Evolutionary conservation across 2,113 vertebrate species (phyloP), one percentile per base, ranked within the genome.

Genomic region (Trinectes maculatus): DNA sequence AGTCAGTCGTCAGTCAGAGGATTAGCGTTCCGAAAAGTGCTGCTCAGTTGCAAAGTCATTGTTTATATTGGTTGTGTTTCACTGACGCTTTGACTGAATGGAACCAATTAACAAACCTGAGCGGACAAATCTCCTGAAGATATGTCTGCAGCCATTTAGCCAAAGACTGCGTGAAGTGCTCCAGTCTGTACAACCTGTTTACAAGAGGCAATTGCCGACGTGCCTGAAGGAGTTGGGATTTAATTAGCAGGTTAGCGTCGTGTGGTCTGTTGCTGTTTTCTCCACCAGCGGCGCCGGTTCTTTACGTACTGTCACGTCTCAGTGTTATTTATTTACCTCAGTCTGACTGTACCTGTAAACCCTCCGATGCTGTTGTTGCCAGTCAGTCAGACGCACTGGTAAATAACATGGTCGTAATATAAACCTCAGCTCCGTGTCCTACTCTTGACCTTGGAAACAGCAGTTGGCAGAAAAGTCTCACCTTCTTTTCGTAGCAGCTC

Each of bases 171-270:
- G 64, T 73, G 22, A 67, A 76, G 56, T 31, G 13, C 54, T 58
- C 55, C 31, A 47, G 33, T 40, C 37, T 12, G 42, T 69, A 49
- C 76, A 72, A 39, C 53, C 26, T 70, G 47, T 75, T 82, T 85
- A 81, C 72, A 71, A 29, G 31, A 67, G 34, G 24, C 12, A 74
- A 55, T 77, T 78, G 67, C 65, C 58, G 56, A 57, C 58, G 42
- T 15, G 80, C 82, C 84, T 59, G 15, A 33, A 86, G 80, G 75
- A 69, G 74, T 64, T 52, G 49, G 44, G 62, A 10, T 71, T 72
- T 85, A 79, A 87, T 87, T 85, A 77, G 29, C 55, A 56, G 55
- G 61, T 65, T 73, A n/a, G n/a, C n/a, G n/a, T n/a, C n/a, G n/a
- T n/a, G n/a, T n/a, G n/a, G 43, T 49, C 66, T 73, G 51, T 44